phyloP scores from a whole-genome alignment of 1,140 invertebrate genomes.

The Mycetomoellerius zeteki region DNA sequence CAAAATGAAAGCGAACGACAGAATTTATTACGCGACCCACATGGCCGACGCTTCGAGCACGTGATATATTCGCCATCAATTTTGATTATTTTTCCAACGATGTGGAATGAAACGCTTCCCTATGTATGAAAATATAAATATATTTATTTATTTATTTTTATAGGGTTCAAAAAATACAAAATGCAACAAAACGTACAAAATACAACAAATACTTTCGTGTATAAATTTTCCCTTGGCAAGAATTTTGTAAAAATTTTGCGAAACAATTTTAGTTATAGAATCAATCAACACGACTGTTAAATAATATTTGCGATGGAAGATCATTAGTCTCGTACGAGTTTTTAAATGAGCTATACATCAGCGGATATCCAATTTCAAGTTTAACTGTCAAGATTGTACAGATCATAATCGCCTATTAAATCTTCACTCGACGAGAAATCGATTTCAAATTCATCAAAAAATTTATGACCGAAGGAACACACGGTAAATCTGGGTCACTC shows the following conservation, averaged over 20 bases:
- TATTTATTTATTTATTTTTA: conserved; percentile 2
- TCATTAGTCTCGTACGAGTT: neutral
- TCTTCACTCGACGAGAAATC: conserved; percentile 11
- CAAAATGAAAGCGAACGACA: conserved; percentile 1
- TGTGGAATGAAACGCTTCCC: neutral
- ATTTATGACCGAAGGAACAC: conserved; percentile 34
- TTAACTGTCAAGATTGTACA: neutral
- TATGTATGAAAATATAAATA: neutral
- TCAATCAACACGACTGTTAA: conserved; percentile 6
- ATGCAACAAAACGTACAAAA: neutral
- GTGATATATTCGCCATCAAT: conserved; percentile 24
- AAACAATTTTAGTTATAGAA: neutral
- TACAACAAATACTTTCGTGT: neutral
- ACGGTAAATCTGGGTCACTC: conserved; percentile 40
- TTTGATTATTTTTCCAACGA: conserved; percentile 34
- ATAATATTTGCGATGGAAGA: neutral
- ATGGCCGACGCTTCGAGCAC: neutral
- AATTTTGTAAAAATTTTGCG: neutral
- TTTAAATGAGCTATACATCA: neutral
- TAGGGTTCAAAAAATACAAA: neutral
- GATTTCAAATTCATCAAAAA: conserved; percentile 42
- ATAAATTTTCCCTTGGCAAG: neutral
- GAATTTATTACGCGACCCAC: conserved; percentile 35
- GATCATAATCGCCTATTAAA: conserved; percentile 32
- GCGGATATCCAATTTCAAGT: conserved; percentile 14